Percentiles rank a stretch among this genome's conserved stretches.
phyloP scores from a whole-genome alignment of 2,888 invertebrate species.

The Drosophila monieri region DNA sequence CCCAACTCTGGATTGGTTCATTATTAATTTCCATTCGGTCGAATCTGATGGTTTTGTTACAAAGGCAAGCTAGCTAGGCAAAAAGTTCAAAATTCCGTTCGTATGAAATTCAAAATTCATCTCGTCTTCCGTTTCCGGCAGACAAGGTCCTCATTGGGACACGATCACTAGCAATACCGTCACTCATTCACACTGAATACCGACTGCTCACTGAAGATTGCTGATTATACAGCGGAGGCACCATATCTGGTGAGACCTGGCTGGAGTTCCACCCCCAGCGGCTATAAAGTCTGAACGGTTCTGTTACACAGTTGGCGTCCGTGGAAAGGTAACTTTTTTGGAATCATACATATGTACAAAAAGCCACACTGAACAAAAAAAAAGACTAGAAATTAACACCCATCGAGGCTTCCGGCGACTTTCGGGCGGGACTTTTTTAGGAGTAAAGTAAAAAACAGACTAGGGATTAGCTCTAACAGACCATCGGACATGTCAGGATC shows the following conservation, averaged over 20 bases:
- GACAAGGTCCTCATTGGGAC: constrained; percentile 5
- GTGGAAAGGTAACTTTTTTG: background rate
- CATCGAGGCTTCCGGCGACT: background rate
- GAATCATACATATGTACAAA: background rate
- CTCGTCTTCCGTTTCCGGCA: constrained; percentile 41
- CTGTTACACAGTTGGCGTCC: background rate
- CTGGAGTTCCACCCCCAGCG: background rate
- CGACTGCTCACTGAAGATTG: background rate
- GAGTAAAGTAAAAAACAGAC: background rate
- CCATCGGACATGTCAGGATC: constrained; percentile 43
- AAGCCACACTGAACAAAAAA: background rate
- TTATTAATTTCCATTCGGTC: background rate
- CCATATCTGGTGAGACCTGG: background rate
- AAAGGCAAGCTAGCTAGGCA: constrained; percentile 17
- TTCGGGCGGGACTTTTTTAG: background rate
- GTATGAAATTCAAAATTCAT: constrained; percentile 68
- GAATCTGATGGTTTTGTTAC: constrained; percentile 16
- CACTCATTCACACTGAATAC: background rate
- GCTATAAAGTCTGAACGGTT: background rate
- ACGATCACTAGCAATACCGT: background rate
- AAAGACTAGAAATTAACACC: background rate
- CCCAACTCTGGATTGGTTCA: background rate
- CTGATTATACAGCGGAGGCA: background rate
- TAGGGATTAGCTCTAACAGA: background rate
- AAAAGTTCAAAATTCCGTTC: constrained; percentile 53